Evolutionary conservation across 2,113 vertebrate species (phyloP), one percentile per base, ranked within the genome.

Genomic region (Forbesichthys agassizii): DNA sequence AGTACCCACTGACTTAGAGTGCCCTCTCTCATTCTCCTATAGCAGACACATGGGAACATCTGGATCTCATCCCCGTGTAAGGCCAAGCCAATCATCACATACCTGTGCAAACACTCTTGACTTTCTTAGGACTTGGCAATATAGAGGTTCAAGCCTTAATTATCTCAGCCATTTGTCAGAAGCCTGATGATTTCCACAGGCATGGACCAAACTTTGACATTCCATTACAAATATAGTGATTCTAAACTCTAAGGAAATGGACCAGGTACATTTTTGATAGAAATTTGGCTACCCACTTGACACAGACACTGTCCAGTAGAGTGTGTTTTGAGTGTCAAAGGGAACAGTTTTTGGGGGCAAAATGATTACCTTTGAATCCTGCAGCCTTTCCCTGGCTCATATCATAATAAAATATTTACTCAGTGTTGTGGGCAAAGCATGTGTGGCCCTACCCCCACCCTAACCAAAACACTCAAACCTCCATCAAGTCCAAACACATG

Each of bases 31-130:
- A 60, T 12, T 42, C 58, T 74, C 54, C 33, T 46, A 64, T 48
- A 74, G 70, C 69, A 66, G 71, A 85, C 74, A 68, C 64, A 79
- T 46, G 49, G 20, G 12, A 64, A 89, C 87, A 90, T 91, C 85
- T 90, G 88, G 78, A 86, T 86, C 78, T 83, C 76, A 87, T 89
- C 78, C 67, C 16, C 20, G 33, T 57, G 33, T 64, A 68, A 76
- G 62, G 68, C 33, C 54, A 72, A 47, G 60, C 68, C 64, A 80
- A 73, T 74, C 71, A 75, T 78, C 78, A 81, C 78, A 86, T 85
- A 88, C 80, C 81, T 86, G 77, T 74, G 68, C 58, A 72, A 71
- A 71, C 72, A 67, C 67, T 74, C 69, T 68, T 73, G 73, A 77
- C 69, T 86, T 80, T 68, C 53, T 55, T n/a, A 20, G 55, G 64